Conservation (phyloP, 2,113 vertebrate genomes). For the Brachypteracias leptosomus region DNA sequence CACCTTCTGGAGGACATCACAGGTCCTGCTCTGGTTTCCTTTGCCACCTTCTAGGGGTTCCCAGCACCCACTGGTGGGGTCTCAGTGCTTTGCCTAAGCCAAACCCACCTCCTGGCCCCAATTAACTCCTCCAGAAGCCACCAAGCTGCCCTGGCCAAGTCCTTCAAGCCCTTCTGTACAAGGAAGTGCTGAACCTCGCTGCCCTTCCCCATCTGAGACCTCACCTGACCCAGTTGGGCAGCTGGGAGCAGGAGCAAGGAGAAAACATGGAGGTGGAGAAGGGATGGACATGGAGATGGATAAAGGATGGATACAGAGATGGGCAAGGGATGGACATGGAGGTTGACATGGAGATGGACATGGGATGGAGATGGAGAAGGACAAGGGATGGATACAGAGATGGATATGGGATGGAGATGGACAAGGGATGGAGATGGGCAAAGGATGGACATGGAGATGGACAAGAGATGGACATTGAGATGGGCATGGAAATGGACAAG, state of each 20-base stretch:
- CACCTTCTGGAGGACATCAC: neutral
- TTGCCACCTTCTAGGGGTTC: rapidly evolving
- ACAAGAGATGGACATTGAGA: too few relatives aligned
- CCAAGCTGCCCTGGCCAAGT: neutral
- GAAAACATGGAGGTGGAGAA: too few relatives aligned
- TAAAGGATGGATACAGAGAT: neutral
- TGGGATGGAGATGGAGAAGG: neutral
- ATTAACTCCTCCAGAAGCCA: neutral
- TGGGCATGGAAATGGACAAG: too few relatives aligned
- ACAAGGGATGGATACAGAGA: neutral
- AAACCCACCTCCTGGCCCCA: neutral
- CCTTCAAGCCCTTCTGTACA: neutral
- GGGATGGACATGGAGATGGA: neutral
- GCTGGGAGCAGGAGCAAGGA: neutral
- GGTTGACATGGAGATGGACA: too few relatives aligned
- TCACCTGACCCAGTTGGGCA: neutral
- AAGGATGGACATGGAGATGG: too few relatives aligned
- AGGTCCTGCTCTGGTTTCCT: neutral
- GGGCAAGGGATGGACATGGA: neutral
- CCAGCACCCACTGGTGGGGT: neutral
- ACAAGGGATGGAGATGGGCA: too few relatives aligned
- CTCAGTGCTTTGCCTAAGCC: neutral
- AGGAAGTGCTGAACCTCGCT: neutral
- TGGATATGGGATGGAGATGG: neutral
- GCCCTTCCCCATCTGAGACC: neutral